These are phyloP conservation scores for Nycticorax nycticorax DNA, from an alignment of 2,113 vertebrate genomes.

Conservation along the genomic window DNA sequence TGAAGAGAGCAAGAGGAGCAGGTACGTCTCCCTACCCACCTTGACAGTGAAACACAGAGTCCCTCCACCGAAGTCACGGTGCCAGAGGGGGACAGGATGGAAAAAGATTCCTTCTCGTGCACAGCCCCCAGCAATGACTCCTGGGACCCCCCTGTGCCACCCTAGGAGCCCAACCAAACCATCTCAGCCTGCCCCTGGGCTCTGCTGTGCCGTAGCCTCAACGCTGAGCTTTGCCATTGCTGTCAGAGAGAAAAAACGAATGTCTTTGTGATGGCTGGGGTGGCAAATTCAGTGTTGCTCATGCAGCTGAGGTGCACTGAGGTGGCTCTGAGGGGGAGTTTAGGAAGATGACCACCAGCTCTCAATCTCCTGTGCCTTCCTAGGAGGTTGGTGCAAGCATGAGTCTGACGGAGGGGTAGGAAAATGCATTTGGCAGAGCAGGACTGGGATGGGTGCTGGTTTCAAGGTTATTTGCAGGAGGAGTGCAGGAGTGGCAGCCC, in stretches of 20 bases:
- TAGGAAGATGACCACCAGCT: background rate
- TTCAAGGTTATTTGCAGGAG: background rate
- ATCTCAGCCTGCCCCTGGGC: no score
- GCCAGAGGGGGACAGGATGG: background rate
- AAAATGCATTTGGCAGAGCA: fast-evolving
- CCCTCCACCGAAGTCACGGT: background rate
- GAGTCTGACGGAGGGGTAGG: background rate
- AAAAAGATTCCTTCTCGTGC: background rate
- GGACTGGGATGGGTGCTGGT: background rate
- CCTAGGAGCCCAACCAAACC: fast-evolving
- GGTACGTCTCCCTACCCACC: background rate
- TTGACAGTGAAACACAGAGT: background rate
- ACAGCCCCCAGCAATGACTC: background rate
- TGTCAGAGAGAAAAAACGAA: background rate
- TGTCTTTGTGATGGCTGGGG: background rate
- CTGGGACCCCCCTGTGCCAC: fast-evolving
- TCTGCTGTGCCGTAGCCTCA: fast-evolving
- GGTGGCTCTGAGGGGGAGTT: background rate
- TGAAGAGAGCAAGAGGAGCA: background rate
- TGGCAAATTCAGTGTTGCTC: background rate
- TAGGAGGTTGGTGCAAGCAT: background rate
- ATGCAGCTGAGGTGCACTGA: background rate
- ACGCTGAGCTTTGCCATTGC: background rate
- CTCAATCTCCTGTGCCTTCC: background rate
- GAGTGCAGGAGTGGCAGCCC: background rate